phyloP scores from a whole-genome alignment of 2,113 vertebrate species.

The Alces alces region DNA sequence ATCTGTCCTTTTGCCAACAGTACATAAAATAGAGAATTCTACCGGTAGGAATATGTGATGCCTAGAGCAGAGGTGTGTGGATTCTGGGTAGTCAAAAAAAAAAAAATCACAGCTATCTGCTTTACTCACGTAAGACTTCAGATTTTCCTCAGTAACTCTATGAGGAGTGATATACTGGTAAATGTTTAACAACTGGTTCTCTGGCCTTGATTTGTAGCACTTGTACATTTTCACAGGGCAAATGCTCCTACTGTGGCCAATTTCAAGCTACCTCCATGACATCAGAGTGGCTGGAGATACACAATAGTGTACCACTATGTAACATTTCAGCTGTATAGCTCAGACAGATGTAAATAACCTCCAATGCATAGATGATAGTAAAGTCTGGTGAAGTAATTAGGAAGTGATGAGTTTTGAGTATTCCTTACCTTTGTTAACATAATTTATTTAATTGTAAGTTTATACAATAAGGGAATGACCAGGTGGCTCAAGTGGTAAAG shows the following conservation, averaged over 20 bases:
- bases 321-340: neutral
- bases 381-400: neutral
- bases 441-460: neutral
- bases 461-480: neutral
- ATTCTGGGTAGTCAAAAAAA: neutral
- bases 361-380: neutral
- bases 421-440: neutral
- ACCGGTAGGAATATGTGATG: neutral
- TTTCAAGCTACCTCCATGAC: neutral
- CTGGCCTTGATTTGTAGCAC: neutral
- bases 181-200: neutral
- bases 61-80: neutral
- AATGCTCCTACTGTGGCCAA: neutral
- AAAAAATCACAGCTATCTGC: neutral
- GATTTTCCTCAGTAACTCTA: neutral
- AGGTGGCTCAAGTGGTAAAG: neutral
- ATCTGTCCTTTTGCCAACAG: slow-evolving; percentile 4
- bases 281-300: neutral
- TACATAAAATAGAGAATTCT: neutral
- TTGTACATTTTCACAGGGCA: neutral
- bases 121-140: neutral
- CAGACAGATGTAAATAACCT: rapidly evolving
- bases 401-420: neutral
- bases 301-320: rapidly evolving
- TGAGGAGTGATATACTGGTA: neutral